Base-by-base conservation (phyloP, 2,797 vertebrate species). In the Muraenolepis orangiensis region DNA sequence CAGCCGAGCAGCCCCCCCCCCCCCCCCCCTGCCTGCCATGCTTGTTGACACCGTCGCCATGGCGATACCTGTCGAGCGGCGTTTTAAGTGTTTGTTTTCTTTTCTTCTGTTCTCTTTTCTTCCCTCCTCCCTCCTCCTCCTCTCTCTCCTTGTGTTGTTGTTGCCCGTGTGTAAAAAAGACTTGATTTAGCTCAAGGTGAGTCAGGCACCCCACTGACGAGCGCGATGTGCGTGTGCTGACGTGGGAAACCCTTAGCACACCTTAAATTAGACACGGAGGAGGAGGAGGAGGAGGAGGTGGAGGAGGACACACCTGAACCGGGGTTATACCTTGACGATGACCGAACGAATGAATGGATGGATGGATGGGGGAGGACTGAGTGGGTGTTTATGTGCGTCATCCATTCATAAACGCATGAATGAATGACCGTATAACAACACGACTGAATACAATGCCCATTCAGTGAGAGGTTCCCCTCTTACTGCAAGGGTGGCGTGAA, bases 21-120 rank as follows among this genome's bases (percentile, higher is more conserved):
- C n/a, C n/a, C n/a, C n/a, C n/a, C 82, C 86, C 85, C 80, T 71
- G 46, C 88, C 3, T 12, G 64, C 64, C 88, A 1, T 12, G 64
- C 64, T 90, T 91, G 86, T 89, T 88, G 83, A 91, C 93, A 81
- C 5, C 86, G 75, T 92, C 89, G 86, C 91, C 34, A 28, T 67
- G 66, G 26, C 18, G 20, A 57, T 57, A 57, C 46, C 46, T 57
- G 46, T 20, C 20, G 20, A 57, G 46, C 20, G 14, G 42, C 42
- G n/a, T n/a, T n/a, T n/a, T n/a, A n/a, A n/a, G n/a, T n/a, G n/a
- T n/a, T n/a, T n/a, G n/a, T n/a, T 67, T 30, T 30, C 2, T 20
- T 67, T 30, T 29, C 12, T 67, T 67, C 6, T 86, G 32, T 8
- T 34, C 8, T 34, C 8, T 8, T 34, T 34, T 7, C n/a, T n/a